These are phyloP conservation scores for Oncorhynchus gorbuscha DNA, from an alignment of 2,113 vertebrate species.

Conservation along the genomic window DNA sequence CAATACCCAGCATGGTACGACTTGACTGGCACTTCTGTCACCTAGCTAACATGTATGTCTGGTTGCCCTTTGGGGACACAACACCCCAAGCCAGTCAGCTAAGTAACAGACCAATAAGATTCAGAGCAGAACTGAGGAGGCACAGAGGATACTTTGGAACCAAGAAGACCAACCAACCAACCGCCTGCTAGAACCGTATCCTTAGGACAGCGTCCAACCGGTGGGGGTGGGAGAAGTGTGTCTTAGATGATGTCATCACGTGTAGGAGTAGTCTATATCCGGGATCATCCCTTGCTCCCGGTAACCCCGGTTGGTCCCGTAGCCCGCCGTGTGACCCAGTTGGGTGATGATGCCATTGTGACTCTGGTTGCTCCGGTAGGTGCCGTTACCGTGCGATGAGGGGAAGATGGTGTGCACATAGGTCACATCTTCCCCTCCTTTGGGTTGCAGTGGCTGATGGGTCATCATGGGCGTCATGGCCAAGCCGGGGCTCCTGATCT, in stretches of 20 bases:
- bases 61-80: neutral
- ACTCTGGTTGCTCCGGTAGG: conserved; percentile 75
- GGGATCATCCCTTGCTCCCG: conserved; percentile 89
- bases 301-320: conserved; percentile 88
- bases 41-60: conserved; percentile 37
- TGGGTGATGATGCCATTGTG: conserved; percentile 77
- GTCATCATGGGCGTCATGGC: conserved; percentile 87
- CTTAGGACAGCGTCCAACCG: conserved; percentile 45
- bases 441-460: conserved; percentile 82
- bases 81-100: conserved; percentile 48
- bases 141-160: conserved; percentile 82
- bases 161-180: conserved; percentile 59
- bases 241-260: conserved; percentile 73
- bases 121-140: conserved; percentile 75
- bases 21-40: conserved; percentile 62
- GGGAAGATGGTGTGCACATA: conserved; percentile 93
- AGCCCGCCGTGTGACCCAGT: conserved; percentile 72
- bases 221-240: conserved; percentile 38
- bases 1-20: conserved; percentile 47
- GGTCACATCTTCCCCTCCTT: conserved; percentile 81
- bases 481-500: conserved; percentile 84
- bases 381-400: conserved; percentile 86
- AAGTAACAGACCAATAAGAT: conserved; percentile 70
- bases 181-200: conserved; percentile 54
- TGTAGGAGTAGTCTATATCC: conserved; percentile 88